A percentile compares a stretch with the other conserved stretches of the same genome.
These are phyloP conservation scores for Ceyx erithaca DNA, from an alignment of 2,797 vertebrate genomes.

Conservation along the genomic window DNA sequence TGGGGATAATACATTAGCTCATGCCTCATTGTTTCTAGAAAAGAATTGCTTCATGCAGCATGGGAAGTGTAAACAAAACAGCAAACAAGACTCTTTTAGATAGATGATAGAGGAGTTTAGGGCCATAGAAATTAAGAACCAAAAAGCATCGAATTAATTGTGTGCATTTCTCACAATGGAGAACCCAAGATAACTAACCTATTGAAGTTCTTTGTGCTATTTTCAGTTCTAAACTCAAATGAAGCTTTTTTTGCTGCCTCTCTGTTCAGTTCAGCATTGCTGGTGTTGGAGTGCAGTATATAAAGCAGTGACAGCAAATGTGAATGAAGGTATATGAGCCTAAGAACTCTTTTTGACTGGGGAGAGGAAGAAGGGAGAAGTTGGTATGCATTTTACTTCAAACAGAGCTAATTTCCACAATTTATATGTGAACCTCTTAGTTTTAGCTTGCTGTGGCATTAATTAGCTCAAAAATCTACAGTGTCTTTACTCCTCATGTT, in stretches of 20 bases:
- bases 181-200: background rate
- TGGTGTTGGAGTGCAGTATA: background rate
- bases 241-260: background rate
- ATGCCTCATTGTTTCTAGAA: slow-evolving; percentile 41
- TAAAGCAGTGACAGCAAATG: background rate
- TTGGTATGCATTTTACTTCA: background rate
- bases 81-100: slow-evolving; percentile 40
- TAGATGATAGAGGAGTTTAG: background rate
- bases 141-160: background rate
- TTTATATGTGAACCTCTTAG: background rate
- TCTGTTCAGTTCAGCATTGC: background rate
- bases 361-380: background rate
- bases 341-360: background rate
- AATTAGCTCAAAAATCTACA: background rate
- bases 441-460: background rate
- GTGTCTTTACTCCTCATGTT: background rate
- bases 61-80: slow-evolving; percentile 29
- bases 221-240: background rate
- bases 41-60: slow-evolving; percentile 36
- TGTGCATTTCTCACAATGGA: background rate
- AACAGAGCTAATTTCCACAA: background rate
- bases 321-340: background rate
- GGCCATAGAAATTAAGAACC: background rate
- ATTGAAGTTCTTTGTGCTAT: background rate
- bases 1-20: slow-evolving; percentile 31